Evolutionary conservation across 2,797 vertebrate genomes (phyloP).

Genomic region (Gouania willdenowi): DNA sequence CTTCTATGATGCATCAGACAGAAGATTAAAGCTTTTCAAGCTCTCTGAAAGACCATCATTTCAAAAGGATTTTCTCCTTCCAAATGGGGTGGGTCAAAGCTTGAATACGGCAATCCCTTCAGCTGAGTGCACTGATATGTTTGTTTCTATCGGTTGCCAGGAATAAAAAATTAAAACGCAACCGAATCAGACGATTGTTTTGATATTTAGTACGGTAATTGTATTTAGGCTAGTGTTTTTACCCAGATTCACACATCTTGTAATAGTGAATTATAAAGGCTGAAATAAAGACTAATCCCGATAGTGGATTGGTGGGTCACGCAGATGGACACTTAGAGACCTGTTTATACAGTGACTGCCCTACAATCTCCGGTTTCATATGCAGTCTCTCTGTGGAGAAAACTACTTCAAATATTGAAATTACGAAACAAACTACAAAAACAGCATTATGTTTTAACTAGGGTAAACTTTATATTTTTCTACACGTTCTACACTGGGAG

Average conservation of each 20-base stretch:
- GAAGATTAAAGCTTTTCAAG: slow-evolving; percentile 52
- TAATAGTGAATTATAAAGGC: neutral
- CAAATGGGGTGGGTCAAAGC: slow-evolving; percentile 41
- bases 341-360: slow-evolving; percentile 18
- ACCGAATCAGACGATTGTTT: too few species aligned
- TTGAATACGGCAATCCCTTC: slow-evolving; percentile 52
- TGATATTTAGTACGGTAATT: too few species aligned
- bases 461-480: too few species aligned
- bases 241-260: too few species aligned
- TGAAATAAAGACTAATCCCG: slow-evolving; percentile 13
- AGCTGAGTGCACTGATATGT: slow-evolving; percentile 51
- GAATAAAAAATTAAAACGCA: too few species aligned
- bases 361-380: slow-evolving; percentile 36
- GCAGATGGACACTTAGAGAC: slow-evolving; percentile 16
- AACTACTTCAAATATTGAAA: slow-evolving; percentile 11
- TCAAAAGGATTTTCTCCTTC: slow-evolving; percentile 49
- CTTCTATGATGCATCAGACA: slow-evolving; percentile 23
- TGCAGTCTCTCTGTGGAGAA: slow-evolving; percentile 31
- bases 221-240: too few species aligned
- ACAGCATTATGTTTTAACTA: too few species aligned
- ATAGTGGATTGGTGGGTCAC: neutral
- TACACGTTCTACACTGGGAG: too few species aligned
- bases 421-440: slow-evolving; percentile 7
- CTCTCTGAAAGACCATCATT: slow-evolving; percentile 50
- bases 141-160: slow-evolving; percentile 33